Percentiles rank a stretch among this genome's conserved stretches.
phyloP scores from a whole-genome alignment of 2,797 vertebrate species.

The Molothrus ater region DNA sequence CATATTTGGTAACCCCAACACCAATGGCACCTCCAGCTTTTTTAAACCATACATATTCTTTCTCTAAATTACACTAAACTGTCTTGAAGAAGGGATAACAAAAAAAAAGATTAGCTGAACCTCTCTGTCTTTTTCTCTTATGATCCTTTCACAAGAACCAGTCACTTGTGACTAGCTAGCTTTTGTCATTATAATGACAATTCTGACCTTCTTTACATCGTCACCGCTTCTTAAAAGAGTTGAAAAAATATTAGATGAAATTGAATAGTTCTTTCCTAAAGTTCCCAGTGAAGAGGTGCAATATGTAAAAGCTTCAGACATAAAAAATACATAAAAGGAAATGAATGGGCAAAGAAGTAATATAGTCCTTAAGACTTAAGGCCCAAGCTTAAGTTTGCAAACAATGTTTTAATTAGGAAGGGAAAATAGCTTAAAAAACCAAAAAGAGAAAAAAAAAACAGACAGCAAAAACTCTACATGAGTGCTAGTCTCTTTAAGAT shows the following conservation, averaged over 20 bases:
- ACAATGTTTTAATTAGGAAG: not conserved
- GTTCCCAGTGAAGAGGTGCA: not conserved
- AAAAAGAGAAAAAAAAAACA: not conserved
- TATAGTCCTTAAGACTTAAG: not conserved
- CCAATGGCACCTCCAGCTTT: not conserved
- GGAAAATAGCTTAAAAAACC: not conserved
- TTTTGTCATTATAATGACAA: not conserved
- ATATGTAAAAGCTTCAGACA: not conserved
- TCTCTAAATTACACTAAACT: not conserved
- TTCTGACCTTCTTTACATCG: not conserved
- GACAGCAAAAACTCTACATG: not conserved
- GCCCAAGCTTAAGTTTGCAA: not conserved
- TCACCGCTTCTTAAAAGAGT: not conserved
- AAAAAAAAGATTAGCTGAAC: not conserved
- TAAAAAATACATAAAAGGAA: not conserved
- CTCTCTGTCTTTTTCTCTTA: not conserved
- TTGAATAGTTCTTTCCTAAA: not conserved
- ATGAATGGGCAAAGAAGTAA: not conserved
- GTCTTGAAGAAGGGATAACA: not conserved
- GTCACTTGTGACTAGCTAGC: not conserved
- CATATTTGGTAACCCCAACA: not conserved
- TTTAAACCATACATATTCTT: not conserved
- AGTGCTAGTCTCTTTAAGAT: not conserved
- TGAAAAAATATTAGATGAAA: not conserved
- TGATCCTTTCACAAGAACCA: not conserved